Base-by-base conservation (phyloP, 2,113 vertebrate genomes). In the zebrafish (Danio rerio) region DNA sequence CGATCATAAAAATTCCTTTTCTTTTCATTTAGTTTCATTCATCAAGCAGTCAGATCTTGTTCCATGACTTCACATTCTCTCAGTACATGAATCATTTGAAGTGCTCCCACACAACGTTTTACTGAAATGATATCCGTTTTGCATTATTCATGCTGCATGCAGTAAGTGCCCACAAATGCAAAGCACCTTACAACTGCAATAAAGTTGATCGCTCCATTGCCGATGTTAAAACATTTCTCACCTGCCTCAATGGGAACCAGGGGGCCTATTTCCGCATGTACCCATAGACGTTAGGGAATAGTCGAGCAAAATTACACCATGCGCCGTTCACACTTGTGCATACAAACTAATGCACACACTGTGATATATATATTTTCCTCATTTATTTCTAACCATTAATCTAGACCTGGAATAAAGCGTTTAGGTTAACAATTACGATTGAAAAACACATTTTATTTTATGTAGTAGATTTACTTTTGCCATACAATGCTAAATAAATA, bases 131-230 rank as follows among this genome's bases (percentile, higher is more conserved):
- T 82, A 76, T 68, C 81, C 81, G 47, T 50, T 76, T 77, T 82
- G 81, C 81, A 82, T 82, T 82, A 82, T 82, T 82, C 72, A 82
- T 82, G 72, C 21, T 49, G 52, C 52, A 76, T 59, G 52, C 43
- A 50, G 63, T 77, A 77, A 82, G 81, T 82, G 81, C 40, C 72
- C 42, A 68, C 73, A 66, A 69, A 77, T 77, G 62, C 61, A 58
- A 69, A 74, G 45, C 20, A 56, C 50, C 55, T 61, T 53, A 76
- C 53, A 68, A 56, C 52, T 66, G 63, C 72, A 68, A 45, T 75
- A 82, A 77, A 82, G 62, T 66, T 59, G 62, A 77, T 76, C 65
- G 74, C 50, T 76, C 72, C 62, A 15, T 82, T 66, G 74, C 43
- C 5, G 53, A 42, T 68, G 81, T 66, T 66, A 56, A 69, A 20